Percentiles rank a stretch among this genome's conserved stretches.
These are phyloP conservation scores for Neoniphon sammara DNA, from an alignment of 2,797 vertebrate species.

Conservation along the genomic window DNA sequence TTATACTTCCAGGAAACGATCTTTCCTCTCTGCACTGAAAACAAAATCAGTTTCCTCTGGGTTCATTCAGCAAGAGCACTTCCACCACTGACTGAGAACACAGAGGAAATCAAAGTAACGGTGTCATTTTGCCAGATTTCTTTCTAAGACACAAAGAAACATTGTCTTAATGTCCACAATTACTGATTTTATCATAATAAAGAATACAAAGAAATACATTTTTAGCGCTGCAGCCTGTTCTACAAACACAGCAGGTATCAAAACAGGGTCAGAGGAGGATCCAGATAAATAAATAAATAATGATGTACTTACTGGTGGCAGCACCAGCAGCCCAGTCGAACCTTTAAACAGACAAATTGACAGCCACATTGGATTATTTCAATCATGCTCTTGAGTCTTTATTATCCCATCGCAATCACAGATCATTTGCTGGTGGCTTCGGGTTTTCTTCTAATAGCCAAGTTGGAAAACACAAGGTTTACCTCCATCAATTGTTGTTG, in stretches of 20 bases:
- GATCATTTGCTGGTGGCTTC: background rate
- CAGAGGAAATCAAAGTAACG: background rate
- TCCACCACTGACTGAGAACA: background rate
- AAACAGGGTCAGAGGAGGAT: no score
- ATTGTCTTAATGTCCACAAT: no score
- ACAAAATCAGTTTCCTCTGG: background rate
- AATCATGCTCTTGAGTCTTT: no score
- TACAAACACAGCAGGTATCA: no score
- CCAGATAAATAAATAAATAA: background rate
- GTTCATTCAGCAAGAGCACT: background rate
- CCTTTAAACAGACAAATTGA: conserved; percentile 60
- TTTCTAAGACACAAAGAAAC: background rate
- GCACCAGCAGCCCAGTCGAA: conserved; percentile 63
- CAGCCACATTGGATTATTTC: background rate
- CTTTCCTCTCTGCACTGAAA: background rate
- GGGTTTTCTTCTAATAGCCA: no score
- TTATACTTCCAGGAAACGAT: background rate
- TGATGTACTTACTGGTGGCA: conserved; percentile 72
- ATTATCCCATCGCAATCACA: background rate
- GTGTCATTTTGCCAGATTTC: background rate
- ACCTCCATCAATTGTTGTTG: conserved; percentile 64
- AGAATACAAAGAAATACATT: no score
- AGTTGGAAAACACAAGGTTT: background rate
- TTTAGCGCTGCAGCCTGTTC: no score
- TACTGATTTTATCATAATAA: no score